Conservation (phyloP, 2,797 vertebrate species). For the Hyperoplus lanceolatus region DNA sequence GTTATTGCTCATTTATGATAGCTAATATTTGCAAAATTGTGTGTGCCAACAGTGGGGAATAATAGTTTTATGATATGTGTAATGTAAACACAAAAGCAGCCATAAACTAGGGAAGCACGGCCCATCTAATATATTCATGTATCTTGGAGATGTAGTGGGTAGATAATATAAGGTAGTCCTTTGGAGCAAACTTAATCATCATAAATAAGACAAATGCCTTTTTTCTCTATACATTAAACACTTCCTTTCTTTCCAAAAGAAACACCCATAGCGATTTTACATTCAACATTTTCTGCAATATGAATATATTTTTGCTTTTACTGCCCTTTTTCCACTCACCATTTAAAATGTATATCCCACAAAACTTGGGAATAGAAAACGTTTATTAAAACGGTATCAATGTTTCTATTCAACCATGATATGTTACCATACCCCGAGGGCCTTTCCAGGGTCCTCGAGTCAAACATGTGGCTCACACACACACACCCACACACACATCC, state of each 20-base stretch:
- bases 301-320: background rate
- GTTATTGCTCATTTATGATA: conserved; percentile 39
- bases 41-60: background rate
- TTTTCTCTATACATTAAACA: conserved; percentile 6
- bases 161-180: conserved; percentile 28
- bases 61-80: conserved; percentile 15
- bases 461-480: conserved; percentile 47
- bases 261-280: background rate
- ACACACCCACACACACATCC: conserved; percentile 42
- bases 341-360: conserved; percentile 7
- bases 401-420: conserved; percentile 38
- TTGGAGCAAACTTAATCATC: conserved; percentile 36
- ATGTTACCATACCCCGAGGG: conserved; percentile 30
- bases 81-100: conserved; percentile 38
- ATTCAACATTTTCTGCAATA: background rate
- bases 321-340: background rate
- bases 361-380: background rate
- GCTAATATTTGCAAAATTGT: conserved; percentile 31
- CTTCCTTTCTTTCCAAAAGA: conserved; percentile 14
- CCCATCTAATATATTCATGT: conserved; percentile 16
- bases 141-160: conserved; percentile 10
- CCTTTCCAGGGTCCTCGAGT: conserved; percentile 54
- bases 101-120: conserved; percentile 8
- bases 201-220: conserved; percentile 30
- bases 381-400: conserved; percentile 21